Percentiles rank a stretch among this genome's conserved stretches.
Evolutionary conservation across 2,888 invertebrate species (phyloP).

Genomic region (Calameuta pallipes): DNA sequence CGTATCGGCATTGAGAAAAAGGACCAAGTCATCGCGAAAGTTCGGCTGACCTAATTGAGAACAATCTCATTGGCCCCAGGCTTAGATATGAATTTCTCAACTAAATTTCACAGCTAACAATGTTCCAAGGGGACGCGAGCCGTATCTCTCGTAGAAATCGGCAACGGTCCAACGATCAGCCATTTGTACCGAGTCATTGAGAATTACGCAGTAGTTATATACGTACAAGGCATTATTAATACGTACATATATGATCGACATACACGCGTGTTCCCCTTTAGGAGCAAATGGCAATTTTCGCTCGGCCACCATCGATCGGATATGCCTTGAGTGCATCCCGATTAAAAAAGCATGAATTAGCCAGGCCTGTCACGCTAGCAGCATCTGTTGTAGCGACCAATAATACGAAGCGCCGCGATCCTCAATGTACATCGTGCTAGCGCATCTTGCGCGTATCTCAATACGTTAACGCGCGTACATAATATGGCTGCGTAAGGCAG

Average conservation of each 20-base stretch:
- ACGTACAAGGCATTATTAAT: background rate
- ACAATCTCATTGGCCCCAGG: background rate
- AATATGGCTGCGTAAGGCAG: slow-evolving; percentile 20
- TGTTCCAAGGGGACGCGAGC: background rate
- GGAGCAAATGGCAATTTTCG: background rate
- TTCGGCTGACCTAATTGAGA: slow-evolving; percentile 49
- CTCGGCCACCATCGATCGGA: background rate
- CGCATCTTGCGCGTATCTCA: background rate
- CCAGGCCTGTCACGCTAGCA: background rate
- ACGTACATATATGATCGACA: background rate
- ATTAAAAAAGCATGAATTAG: background rate
- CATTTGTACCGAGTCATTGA: background rate
- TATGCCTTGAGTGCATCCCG: background rate
- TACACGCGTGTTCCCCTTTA: background rate
- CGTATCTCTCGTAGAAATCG: background rate
- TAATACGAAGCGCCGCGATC: background rate
- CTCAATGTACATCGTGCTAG: background rate
- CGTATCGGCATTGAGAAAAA: background rate
- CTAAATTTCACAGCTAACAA: background rate
- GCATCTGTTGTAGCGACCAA: background rate
- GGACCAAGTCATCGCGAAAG: slow-evolving; percentile 8
- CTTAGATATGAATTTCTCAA: background rate
- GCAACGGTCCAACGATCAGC: background rate
- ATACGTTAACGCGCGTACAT: slow-evolving; percentile 9
- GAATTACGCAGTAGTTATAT: background rate